Base-by-base conservation (phyloP, 2,113 vertebrate species). In the Ranitomeya variabilis region DNA sequence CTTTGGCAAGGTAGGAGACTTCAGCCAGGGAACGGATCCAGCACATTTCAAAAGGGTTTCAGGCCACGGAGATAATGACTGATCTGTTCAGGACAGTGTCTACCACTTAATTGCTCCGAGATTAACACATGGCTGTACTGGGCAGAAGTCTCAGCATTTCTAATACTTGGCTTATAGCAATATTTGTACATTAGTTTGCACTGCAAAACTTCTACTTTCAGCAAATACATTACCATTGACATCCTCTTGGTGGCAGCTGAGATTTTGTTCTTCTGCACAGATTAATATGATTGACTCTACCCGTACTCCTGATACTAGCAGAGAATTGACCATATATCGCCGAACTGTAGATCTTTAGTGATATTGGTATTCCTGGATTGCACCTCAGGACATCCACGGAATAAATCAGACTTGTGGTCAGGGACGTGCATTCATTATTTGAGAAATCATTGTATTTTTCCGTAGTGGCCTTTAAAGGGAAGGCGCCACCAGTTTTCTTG, bases 1-100 rank as follows among this genome's bases (percentile, higher is more conserved):
- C 97, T 0, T 91, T 99, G 92, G 96, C 96, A 85, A 96, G 98
- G 98, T 99, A 91, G 88, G 92, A 45, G 87, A 66, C 51, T 87
- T 26, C 1, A 86, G 55, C 16, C 69, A 54, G 31, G 69, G 71
- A 88, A 88, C 57, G 1, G 59, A 64, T 77, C 87, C 87, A 62
- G 64, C 45, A 73, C 12, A 57, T 82, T 60, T 87, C 86, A 81
- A 73, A 81, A 71, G 26, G 57, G 18, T 87, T 81, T 87, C 23
- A 82, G 15, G 80, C 19, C 64, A 2, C 21, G 54, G 57, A 59
- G 83, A 57, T 57, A 71, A 81, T 73, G 54, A 87, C 64, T 71
- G 78, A 81, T 80, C 54, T 85, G 52, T 15, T 85, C 67, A 85
- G 52, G 51, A 74, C 64, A 55, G 67, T 26, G 52, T 37, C 21